Base-by-base conservation (phyloP, 2,113 vertebrate genomes). In the Chloropsis cyanopogon region DNA sequence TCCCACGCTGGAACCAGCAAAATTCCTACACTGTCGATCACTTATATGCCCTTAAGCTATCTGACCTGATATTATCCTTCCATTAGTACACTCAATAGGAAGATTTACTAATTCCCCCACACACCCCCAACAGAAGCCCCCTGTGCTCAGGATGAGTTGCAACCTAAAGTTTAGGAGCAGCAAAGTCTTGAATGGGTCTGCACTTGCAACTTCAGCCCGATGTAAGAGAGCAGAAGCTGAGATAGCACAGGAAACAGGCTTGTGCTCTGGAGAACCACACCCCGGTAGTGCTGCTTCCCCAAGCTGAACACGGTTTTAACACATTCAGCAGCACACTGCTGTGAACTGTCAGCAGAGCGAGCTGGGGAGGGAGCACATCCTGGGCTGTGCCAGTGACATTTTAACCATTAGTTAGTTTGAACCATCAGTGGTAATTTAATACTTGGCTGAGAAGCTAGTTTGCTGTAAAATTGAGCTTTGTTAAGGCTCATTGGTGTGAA, bases 261-360 rank as follows among this genome's bases (percentile, higher is more conserved):
- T 3, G 54, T 4, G 64, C 81, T 71, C 4, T 39, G 10, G 14
- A 44, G 59, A 71, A 39, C 93, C 94, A 77, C 93, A 85, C 96
- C 94, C 94, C 12, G 7, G 86, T 1, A 53, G 11, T 0, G 26
- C 53, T 2, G 88, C 22, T 81, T 73, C 91, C 91, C 93, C 7
- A 4, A 1, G 7, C 87, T 1, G 21, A n/a, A 1, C 57, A 5
- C 0, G 1, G 42, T 3, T 50, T 41, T 46, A 87, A 68, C 82
- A 52, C 72, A 1, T 37, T 28, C 60, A 19, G 3, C 6, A 29
- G 52, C 24, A 1, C 2, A 3, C 35, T 9, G 73, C 70, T 44
- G 23, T 1, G 25, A 81, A 6, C 52, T 10, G 46, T 7, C 68
- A 41, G 50, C 3, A 0, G 4, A 4, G 25, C 0, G 1, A 20